A percentile compares a stretch with the other conserved stretches of the same genome.
phyloP scores from a whole-genome alignment of 2,888 invertebrate genomes.

The Serrognathus titanus region DNA sequence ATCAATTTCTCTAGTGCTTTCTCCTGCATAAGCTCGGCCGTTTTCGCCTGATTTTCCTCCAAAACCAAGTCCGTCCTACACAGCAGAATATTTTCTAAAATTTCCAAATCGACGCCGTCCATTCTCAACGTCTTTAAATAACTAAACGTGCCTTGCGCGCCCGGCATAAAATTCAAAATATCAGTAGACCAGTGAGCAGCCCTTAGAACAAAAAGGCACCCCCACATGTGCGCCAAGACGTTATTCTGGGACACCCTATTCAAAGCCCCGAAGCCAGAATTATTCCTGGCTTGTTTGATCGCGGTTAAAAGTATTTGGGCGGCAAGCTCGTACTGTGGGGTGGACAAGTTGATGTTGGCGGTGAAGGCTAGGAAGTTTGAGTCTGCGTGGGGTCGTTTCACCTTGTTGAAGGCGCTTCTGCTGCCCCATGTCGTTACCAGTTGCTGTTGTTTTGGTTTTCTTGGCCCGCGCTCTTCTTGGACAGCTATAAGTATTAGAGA shows the following conservation, averaged over 20 bases:
- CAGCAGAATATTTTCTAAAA: slow-evolving; percentile 41
- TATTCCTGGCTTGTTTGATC: slow-evolving; percentile 56
- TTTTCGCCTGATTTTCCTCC: slow-evolving; percentile 30
- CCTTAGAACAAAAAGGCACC: slow-evolving; percentile 56
- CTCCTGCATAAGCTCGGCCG: slow-evolving; percentile 26
- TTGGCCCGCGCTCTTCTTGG: slow-evolving; percentile 79
- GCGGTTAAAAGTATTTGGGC: slow-evolving; percentile 59
- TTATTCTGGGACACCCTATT: slow-evolving; percentile 53
- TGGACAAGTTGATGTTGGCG: slow-evolving; percentile 13
- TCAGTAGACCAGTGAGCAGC: slow-evolving; percentile 58
- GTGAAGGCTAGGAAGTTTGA: slow-evolving; percentile 8
- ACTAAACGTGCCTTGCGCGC: slow-evolving; percentile 29
- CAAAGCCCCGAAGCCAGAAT: slow-evolving; percentile 53
- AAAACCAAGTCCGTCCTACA: slow-evolving; percentile 40
- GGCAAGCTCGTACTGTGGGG: slow-evolving; percentile 54
- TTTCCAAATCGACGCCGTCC: slow-evolving; percentile 33
- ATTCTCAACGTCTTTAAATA: slow-evolving; percentile 33
- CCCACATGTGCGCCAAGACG: slow-evolving; percentile 58
- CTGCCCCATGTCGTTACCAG: background rate
- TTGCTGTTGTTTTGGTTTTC: slow-evolving; percentile 49
- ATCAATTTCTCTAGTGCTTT: slow-evolving; percentile 23
- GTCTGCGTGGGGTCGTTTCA: background rate
- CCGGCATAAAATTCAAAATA: slow-evolving; percentile 43
- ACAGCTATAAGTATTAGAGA: slow-evolving; percentile 57
- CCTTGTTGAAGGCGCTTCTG: slow-evolving; percentile 8